Percentiles rank a stretch among this genome's conserved stretches.
These are phyloP conservation scores for Beroe forskalii DNA, from an alignment of 37 sponge, comb jelly and placozoan species.

Conservation along the genomic window DNA sequence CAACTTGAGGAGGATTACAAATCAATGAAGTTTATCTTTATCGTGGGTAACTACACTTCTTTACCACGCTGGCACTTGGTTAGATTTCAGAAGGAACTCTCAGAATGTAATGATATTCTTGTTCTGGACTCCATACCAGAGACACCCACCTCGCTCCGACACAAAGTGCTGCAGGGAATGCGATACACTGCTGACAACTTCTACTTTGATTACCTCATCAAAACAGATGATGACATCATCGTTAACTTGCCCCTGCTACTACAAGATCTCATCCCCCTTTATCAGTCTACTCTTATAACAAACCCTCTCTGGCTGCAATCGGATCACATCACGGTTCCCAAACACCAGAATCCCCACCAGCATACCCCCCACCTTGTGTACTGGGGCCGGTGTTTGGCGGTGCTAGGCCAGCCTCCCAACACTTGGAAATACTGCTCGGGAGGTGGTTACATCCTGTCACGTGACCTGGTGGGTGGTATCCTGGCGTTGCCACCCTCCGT, in stretches of 20 bases:
- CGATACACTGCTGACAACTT: neutral
- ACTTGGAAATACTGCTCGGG: constrained; percentile 7
- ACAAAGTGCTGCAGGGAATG: constrained; percentile 9
- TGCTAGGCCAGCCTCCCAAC: neutral
- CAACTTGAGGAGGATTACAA: neutral
- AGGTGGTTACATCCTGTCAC: constrained; percentile 44
- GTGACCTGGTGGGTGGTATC: neutral
- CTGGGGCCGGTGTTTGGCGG: neutral
- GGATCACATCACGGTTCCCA: too few relatives aligned
- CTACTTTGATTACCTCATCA: neutral
- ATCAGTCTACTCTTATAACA: too few relatives aligned
- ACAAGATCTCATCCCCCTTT: neutral
- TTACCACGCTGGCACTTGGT: too few relatives aligned
- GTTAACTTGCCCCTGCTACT: neutral
- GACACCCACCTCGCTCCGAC: neutral
- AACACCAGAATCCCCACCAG: too few relatives aligned
- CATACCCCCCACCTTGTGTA: neutral
- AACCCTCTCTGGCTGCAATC: too few relatives aligned
- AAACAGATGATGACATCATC: constrained; percentile 34
- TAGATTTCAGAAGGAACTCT: too few relatives aligned
- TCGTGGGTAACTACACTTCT: too few relatives aligned
- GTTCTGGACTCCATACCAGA: neutral
- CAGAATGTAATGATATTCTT: neutral
- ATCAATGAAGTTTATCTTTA: neutral
- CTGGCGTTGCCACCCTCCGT: neutral